A percentile compares a stretch with the other conserved stretches of the same genome.
phyloP scores from a whole-genome alignment of 2,113 vertebrate species.

The Rhineura floridana region DNA sequence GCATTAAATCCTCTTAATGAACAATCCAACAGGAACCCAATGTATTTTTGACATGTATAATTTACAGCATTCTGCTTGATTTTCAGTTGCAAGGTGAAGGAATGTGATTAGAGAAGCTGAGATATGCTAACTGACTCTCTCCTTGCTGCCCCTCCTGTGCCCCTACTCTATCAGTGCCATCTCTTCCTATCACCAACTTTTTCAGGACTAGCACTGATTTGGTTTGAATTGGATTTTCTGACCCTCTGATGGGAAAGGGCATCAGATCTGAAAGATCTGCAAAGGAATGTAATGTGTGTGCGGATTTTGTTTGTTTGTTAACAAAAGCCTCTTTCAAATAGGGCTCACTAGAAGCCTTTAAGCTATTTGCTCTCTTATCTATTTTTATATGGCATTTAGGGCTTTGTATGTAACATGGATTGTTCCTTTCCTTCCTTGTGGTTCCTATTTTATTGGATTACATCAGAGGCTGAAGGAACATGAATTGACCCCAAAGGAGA shows the following conservation, averaged over 20 bases:
- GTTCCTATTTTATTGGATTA: constrained; percentile 66
- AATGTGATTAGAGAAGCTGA: constrained; percentile 22
- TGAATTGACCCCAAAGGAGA: constrained; percentile 31
- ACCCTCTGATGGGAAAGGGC: constrained; percentile 40
- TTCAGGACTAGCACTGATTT: constrained; percentile 30
- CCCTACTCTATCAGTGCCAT: constrained; percentile 19
- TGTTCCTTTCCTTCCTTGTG: constrained; percentile 49
- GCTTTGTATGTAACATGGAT: constrained; percentile 60
- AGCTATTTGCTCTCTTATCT: constrained; percentile 74
- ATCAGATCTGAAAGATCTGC: not conserved
- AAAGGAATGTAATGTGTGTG: not conserved
- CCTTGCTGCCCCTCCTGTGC: not conserved
- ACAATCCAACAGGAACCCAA: constrained; percentile 50
- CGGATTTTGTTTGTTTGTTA: constrained; percentile 29
- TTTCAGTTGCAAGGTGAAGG: constrained; percentile 19
- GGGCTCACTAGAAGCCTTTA: constrained; percentile 70
- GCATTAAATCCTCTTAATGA: constrained; percentile 51
- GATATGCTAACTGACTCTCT: not conserved
- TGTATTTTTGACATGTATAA: constrained; percentile 44
- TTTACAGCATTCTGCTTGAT: constrained; percentile 44
- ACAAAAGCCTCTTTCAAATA: constrained; percentile 49
- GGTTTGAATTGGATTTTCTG: constrained; percentile 21
- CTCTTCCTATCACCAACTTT: constrained; percentile 22
- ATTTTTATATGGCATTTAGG: constrained; percentile 78
- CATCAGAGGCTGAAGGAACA: constrained; percentile 51